These are phyloP conservation scores for Philopedon plagiatum DNA, from an alignment of 2,888 invertebrate species.

Conservation along the genomic window DNA sequence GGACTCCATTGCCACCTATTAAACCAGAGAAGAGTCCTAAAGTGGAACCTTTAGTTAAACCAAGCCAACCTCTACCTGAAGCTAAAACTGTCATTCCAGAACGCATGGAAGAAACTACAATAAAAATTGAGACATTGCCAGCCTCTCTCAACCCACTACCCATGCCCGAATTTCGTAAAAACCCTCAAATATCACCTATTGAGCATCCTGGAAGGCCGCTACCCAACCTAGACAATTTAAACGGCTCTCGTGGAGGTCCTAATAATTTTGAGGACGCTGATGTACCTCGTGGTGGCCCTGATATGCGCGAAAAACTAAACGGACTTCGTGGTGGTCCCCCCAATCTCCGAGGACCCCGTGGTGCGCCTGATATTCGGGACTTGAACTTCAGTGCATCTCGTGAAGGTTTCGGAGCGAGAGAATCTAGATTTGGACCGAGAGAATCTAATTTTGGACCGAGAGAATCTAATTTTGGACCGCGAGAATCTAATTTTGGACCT, in stretches of 20 bases:
- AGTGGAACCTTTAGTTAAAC: neutral
- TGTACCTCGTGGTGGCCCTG: neutral
- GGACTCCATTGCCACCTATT: conserved; percentile 27
- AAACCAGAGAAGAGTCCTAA: neutral
- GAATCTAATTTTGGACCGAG: conserved; percentile 7
- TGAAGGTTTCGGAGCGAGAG: neutral
- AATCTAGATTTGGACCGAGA: neutral
- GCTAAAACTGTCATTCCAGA: neutral
- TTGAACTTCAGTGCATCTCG: neutral
- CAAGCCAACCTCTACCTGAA: neutral
- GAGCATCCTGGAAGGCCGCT: neutral
- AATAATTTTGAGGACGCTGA: neutral
- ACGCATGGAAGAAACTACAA: neutral
- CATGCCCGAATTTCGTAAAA: no score
- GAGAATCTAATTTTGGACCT: conserved; percentile 1
- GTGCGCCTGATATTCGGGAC: neutral
- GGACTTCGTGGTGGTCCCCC: neutral
- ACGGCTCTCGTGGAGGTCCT: neutral
- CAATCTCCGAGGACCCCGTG: neutral
- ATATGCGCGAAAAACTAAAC: neutral
- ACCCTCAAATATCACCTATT: neutral
- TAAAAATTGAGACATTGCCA: neutral
- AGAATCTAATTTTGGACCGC: neutral
- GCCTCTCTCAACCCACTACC: neutral
- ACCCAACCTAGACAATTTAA: neutral